phyloP scores from a whole-genome alignment of 1,140 invertebrate genomes.

The Anastrepha ludens region DNA sequence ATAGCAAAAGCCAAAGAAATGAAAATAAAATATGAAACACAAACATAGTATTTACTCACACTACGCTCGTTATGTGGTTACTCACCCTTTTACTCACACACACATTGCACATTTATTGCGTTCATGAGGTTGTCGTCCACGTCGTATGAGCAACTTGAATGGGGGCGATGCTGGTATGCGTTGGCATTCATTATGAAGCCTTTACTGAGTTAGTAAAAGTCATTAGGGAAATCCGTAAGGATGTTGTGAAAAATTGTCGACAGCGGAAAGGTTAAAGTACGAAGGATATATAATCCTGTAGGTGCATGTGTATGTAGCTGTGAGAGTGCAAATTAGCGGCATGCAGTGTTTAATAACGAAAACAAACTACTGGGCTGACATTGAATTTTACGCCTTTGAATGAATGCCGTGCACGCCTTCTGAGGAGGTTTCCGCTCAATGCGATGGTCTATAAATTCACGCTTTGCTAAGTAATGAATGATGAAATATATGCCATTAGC shows the following conservation, averaged over 20 bases:
- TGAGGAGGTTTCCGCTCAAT: no score
- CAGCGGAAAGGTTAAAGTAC: not conserved
- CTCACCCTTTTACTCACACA: not conserved
- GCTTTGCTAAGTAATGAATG: no score
- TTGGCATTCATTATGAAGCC: not conserved
- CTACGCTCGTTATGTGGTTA: not conserved
- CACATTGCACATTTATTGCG: not conserved
- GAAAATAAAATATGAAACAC: no score
- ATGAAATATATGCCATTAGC: no score
- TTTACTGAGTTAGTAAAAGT: not conserved
- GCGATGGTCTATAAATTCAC: no score
- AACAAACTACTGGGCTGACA: not conserved
- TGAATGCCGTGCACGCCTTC: not conserved
- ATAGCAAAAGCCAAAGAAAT: no score
- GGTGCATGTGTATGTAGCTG: not conserved
- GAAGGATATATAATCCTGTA: not conserved
- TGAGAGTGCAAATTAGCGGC: not conserved
- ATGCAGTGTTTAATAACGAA: not conserved
- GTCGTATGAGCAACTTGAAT: not conserved
- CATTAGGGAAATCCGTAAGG: slow-evolving; percentile 34
- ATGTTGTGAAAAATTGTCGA: not conserved
- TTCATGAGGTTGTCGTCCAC: not conserved
- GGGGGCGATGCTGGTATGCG: not conserved
- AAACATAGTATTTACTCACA: no score
- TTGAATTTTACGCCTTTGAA: not conserved